Evolutionary conservation across 2,888 invertebrate species (phyloP).

Genomic region (Drosophila mulleri): DNA sequence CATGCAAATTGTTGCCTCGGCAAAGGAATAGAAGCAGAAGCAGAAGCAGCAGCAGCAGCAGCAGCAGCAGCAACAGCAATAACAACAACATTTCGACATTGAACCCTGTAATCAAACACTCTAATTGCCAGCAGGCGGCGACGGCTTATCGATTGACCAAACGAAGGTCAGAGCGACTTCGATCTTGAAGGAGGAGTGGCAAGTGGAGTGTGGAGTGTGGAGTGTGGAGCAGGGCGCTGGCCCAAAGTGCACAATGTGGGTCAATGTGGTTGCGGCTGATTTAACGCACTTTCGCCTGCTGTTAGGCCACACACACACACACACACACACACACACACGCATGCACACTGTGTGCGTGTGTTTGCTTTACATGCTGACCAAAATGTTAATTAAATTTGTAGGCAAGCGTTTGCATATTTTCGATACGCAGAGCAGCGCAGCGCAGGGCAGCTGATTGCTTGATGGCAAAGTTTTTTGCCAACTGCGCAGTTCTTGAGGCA

Average conservation of each 20-base stretch:
- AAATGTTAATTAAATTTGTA: slow-evolving; percentile 67
- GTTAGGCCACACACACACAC: background rate
- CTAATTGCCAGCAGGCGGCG: slow-evolving; percentile 41
- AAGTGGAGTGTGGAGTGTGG: background rate
- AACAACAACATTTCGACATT: slow-evolving; percentile 48
- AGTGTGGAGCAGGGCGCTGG: background rate
- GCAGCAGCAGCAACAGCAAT: slow-evolving; percentile 17
- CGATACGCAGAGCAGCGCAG: slow-evolving; percentile 10
- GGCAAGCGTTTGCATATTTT: slow-evolving; percentile 42
- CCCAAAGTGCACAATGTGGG: slow-evolving; percentile 43
- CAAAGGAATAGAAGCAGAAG: slow-evolving; percentile 17
- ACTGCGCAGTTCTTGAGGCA: slow-evolving; percentile 3
- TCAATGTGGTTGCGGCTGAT: slow-evolving; percentile 39
- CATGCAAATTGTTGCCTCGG: slow-evolving; percentile 52
- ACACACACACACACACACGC: background rate
- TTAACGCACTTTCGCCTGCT: slow-evolving; percentile 28
- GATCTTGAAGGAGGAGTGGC: background rate
- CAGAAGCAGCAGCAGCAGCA: background rate
- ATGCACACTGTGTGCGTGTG: background rate
- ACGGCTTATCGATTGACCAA: slow-evolving; percentile 41
- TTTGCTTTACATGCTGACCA: slow-evolving; percentile 38
- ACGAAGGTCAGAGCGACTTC: slow-evolving; percentile 42
- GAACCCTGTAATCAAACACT: slow-evolving; percentile 46
- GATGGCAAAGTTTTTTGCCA: slow-evolving; percentile 31
- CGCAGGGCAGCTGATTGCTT: slow-evolving; percentile 40